Percentiles rank a stretch among this genome's conserved stretches.
These are phyloP conservation scores for Drosophila paulistorum DNA, from an alignment of 1,140 invertebrate species.

Conservation along the genomic window DNA sequence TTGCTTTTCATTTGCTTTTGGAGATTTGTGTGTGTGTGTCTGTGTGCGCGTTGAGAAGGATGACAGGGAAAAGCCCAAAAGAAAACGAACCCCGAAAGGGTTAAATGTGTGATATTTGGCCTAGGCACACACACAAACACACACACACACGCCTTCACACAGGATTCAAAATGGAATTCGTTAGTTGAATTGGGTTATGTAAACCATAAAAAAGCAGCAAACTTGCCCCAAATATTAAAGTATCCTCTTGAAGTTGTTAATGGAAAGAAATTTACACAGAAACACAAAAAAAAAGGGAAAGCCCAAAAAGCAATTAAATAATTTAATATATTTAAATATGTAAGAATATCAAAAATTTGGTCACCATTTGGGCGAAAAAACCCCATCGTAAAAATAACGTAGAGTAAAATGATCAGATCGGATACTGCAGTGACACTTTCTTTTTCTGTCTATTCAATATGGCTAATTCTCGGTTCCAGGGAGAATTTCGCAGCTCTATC, in stretches of 20 bases:
- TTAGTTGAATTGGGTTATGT: constrained; percentile 13
- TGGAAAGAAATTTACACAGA: constrained; percentile 1
- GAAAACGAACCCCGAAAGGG: constrained; percentile 6
- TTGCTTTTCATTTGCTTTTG: constrained; percentile 7
- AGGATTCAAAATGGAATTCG: background rate
- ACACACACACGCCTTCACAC: background rate
- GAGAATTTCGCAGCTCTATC: no score
- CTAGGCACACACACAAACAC: background rate
- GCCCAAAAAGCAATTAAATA: background rate
- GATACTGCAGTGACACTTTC: no score
- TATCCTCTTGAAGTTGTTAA: background rate
- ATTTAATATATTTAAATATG: background rate
- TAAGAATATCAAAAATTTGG: background rate
- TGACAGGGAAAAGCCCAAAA: constrained; percentile 11
- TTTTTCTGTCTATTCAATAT: no score
- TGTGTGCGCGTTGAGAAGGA: background rate
- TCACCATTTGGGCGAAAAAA: no score
- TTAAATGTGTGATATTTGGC: constrained; percentile 16
- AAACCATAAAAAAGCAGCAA: constrained; percentile 2
- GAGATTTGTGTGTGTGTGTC: constrained; percentile 11
- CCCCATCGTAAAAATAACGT: no score
- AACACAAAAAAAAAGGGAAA: background rate
- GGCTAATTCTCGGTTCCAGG: no score
- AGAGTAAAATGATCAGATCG: no score
- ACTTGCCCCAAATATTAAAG: constrained; percentile 3